Evolutionary conservation across 2,888 invertebrate species (phyloP), one percentile per base, ranked within the genome.

Genomic region (Germaria angustata): DNA sequence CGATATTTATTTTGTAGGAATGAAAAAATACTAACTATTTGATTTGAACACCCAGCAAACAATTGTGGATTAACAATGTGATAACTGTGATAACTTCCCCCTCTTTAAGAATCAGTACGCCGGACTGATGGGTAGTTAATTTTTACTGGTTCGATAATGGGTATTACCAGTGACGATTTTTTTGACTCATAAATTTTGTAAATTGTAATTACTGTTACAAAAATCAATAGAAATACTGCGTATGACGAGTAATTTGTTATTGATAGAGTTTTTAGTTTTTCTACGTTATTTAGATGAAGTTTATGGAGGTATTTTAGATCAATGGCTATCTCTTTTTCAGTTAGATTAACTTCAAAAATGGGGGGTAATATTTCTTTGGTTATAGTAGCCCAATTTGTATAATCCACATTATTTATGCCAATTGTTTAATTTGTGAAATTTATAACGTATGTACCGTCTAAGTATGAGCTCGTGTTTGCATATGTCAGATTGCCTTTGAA

Each of bases 71-170:
- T 28, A 6, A 6, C 28, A 28, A 28, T 28, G 28, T 28, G 28
- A 28, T 39, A 39, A n/a, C 28, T 55, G 55, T 55, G 55, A 55
- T 55, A 55, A 55, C 55, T 55, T 55, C 55, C 51, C 51, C 57
- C 28, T 32, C 36, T 59, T 59, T 59, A 59, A 59, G 41, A 59
- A 59, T 59, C 59, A 59, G 59, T 39, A 17, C 59, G 11, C 59
- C 59, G 59, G 24, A 39, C 34, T 59, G 59, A 59, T 36, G 59
- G 39, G 36, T 59, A 59, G 59, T 59, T 39, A 34, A 39, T 55
- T 55, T 53, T 53, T 32, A 53, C 32, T 32, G 53, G 53, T 32
- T 53, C 53, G 53, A 53, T 53, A 53, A 55, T 55, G 55, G 34
- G 55, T n/a, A 55, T 28, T 13, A 34, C 17, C 32, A 53, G 32